Evolutionary conservation across 2,797 vertebrate species (phyloP), one percentile per base, ranked within the genome.

Genomic region (Trachops cirrhosus): DNA sequence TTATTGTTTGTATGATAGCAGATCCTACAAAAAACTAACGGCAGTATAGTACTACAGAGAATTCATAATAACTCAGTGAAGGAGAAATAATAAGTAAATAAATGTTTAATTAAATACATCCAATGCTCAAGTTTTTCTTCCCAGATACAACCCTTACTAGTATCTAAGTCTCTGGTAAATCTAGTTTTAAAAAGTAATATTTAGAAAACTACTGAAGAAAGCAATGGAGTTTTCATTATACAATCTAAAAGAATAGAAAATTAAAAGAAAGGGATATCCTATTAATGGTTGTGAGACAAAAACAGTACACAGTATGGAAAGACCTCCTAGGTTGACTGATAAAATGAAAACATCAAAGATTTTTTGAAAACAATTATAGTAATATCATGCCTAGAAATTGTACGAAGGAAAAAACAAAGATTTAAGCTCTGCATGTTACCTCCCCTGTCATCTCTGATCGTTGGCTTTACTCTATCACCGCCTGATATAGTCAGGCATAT

Each of bases 401-500:
- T n/a, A 87, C 91, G 19, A 74, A 62, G 70, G 71, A 1, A 62
- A 78, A 77, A 50, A 71, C 67, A 52, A 70, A 87, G 46, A 34
- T 73, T 52, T 64, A 41, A 91, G 24, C 89, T 86, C 73, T 50
- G 32, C 57, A 54, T 21, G 79, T 29, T 71, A 86, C 82, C 77
- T 92, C 67, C 14, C 21, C 26, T 82, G 54, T 70, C 74, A 85
- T 82, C 79, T 87, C 41, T 41, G 77, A 93, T 80, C 4, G 2
- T 26, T 77, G 87, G 85, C 39, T 96, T 97, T 91, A 93, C 67
- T 93, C 93, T 59, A 71, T 97, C 96, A 90, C 57, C 64, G 74
- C 46, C 50, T 96, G 92, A 93, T 95, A 83, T 46, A 93, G 89
- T 92, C 57, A n/a, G 88, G 93, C 82, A 96, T 93, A 94, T 34